phyloP scores from a whole-genome alignment of 2,113 vertebrate species.

The Amphiprion ocellaris region DNA sequence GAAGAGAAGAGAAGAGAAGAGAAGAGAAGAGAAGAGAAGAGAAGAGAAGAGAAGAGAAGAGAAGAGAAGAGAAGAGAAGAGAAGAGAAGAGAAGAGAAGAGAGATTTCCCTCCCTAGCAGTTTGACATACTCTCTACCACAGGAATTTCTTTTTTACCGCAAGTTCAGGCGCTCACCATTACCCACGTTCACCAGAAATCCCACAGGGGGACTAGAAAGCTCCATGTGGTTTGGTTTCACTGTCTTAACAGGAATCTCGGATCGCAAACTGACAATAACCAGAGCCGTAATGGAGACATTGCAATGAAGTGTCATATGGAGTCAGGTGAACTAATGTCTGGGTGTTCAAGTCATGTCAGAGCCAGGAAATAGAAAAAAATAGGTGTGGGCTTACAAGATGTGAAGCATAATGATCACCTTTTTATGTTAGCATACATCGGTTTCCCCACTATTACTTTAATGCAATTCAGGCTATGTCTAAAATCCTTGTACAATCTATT shows the following conservation, averaged over 20 bases:
- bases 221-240: slow-evolving; percentile 68
- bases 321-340: slow-evolving; percentile 61
- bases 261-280: slow-evolving; percentile 68
- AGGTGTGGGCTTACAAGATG: background rate
- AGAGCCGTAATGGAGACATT: slow-evolving; percentile 60
- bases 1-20: background rate
- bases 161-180: slow-evolving; percentile 59
- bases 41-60: background rate
- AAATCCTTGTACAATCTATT: background rate
- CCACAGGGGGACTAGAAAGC: slow-evolving; percentile 48
- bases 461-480: background rate
- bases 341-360: slow-evolving; percentile 48
- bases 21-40: background rate
- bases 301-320: slow-evolving; percentile 59
- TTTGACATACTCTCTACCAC: slow-evolving; percentile 66
- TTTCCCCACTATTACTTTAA: background rate
- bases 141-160: slow-evolving; percentile 61
- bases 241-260: slow-evolving; percentile 64
- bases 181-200: slow-evolving; percentile 66
- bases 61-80: background rate
- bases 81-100: background rate
- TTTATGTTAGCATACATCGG: slow-evolving; percentile 1
- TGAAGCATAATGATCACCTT: slow-evolving; percentile 3
- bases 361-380: slow-evolving; percentile 14
- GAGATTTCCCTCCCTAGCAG: slow-evolving; percentile 10